Evolutionary conservation across 2,113 vertebrate species (phyloP), one percentile per base, ranked within the genome.

Genomic region (Paratilapia polleni): DNA sequence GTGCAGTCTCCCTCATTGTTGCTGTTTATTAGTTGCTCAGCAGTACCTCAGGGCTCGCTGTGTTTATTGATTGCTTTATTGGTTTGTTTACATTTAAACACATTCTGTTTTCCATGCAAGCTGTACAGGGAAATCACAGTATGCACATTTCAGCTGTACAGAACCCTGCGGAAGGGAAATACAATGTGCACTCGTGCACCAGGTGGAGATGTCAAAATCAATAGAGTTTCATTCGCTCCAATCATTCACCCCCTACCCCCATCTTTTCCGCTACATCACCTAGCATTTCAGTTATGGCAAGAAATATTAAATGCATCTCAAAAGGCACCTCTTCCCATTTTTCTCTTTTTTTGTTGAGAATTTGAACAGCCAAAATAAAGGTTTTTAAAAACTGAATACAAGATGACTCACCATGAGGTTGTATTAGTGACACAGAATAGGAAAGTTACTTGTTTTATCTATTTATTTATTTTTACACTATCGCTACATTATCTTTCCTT

Each of bases 81-180:
- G 92, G 86, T 91, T 89, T 92, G 91, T 89, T 93, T 91, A 87
- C 31, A 3, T 90, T 88, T 81, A 88, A 91, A 88, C 82, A 83
- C 41, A 56, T 68, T 87, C n/a, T 64, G 74, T 36, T 20, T n/a
- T 28, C 28, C n/a, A 10, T 81, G 70, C 82, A 68, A n/a, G 34
- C 76, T 57, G 83, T 47, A 90, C 17, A 17, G 87, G 83, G 83
- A 92, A 94, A 83, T 89, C 88, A 80, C 83, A 83, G 77, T 63
- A 24, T 63, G 82, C 68, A 64, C 59, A 24, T 49, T 80, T 88
- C 66, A 54, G 68, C 22, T 79, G 80, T 49, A 77, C 36, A 47
- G 61, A 88, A 49, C 60, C 41, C 61, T 62, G 68, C 36, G 20
- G 81, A 79, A 61, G 63, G 66, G 60, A 85, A 87, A 86, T 60